Conservation (phyloP, 2,113 vertebrate species). For the Turdus rufiventris region DNA sequence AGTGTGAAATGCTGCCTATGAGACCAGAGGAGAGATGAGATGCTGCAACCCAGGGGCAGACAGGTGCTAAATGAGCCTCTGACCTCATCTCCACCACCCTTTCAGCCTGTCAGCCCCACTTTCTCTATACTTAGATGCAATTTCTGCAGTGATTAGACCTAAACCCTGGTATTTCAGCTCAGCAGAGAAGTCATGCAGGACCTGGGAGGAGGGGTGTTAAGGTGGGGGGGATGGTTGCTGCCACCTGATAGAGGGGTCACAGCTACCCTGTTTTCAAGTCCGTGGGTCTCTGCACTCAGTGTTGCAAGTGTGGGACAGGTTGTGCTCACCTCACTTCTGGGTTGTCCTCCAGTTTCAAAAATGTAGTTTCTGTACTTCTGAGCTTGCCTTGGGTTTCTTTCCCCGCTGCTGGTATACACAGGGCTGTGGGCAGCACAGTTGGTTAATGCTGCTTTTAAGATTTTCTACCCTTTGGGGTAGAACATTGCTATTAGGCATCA, state of each 20-base stretch:
- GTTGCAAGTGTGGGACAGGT: neutral
- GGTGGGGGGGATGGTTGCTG: neutral
- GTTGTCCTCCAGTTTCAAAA: neutral
- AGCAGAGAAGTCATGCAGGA: neutral
- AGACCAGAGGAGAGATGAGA: neutral
- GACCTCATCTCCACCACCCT: neutral
- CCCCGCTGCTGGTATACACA: accelerated
- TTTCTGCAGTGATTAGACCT: neutral
- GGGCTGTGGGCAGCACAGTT: neutral
- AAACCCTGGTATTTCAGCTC: neutral
- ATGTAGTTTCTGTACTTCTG: neutral
- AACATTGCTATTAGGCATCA: neutral
- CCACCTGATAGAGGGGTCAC: neutral
- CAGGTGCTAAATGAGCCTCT: neutral
- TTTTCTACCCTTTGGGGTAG: neutral
- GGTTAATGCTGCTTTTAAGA: neutral
- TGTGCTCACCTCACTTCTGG: neutral
- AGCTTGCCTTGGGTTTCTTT: neutral
- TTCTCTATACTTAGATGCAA: neutral
- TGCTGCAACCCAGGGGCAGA: neutral
- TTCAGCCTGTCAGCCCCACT: neutral
- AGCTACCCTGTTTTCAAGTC: neutral
- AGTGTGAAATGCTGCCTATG: neutral
- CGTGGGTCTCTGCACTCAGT: accelerated
- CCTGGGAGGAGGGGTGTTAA: neutral